Base-by-base conservation (phyloP, 2,888 invertebrate genomes). In the Brachyopa scutellaris region DNA sequence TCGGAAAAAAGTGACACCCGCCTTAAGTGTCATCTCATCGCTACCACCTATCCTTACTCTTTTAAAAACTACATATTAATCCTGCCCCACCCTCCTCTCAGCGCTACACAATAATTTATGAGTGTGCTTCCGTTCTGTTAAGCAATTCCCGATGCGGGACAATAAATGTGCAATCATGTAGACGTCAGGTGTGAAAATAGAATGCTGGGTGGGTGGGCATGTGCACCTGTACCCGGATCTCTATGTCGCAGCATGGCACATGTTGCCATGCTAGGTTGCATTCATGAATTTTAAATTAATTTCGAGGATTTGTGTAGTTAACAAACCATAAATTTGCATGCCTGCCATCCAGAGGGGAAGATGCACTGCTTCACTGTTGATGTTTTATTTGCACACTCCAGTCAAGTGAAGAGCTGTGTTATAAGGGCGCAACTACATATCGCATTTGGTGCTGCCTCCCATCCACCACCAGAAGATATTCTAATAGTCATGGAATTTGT, bases 271-370 rank as follows among this genome's bases (percentile, higher is more conserved):
- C 53, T 38, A n/a, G 47, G 51, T 62, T 53, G 76, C 59, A 82
- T 77, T 77, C 82, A 82, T 82, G 82, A 82, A 82, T 82, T 82
- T 70, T 72, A 72, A 79, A 79, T 79, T 79, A 77, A 82, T 82
- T 82, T 72, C 66, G 26, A 64, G 64, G 70, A 76, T 82, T 80
- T 74, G 80, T 82, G 77, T 77, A 76, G 82, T 82, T 82, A 82
- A 82, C 82, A 77, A 77, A 77, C 70, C 82, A 82, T 82, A 77
- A 82, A 82, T 82, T 82, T 77, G 47, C 77, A 82, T 82, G 64
- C 53, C 69, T 26, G 26, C 6, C 26, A 6, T 6, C 26, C 26
- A 6, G 4, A 3, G 26, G 26, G 3, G 26, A 26, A 5, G 26
- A 3, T 26, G 26, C 26, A 5, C 26, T 5, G 26, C 74, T 33